These are phyloP conservation scores for Thaumatotibia leucotreta DNA, from an alignment of 1,140 invertebrate species.

Conservation along the genomic window DNA sequence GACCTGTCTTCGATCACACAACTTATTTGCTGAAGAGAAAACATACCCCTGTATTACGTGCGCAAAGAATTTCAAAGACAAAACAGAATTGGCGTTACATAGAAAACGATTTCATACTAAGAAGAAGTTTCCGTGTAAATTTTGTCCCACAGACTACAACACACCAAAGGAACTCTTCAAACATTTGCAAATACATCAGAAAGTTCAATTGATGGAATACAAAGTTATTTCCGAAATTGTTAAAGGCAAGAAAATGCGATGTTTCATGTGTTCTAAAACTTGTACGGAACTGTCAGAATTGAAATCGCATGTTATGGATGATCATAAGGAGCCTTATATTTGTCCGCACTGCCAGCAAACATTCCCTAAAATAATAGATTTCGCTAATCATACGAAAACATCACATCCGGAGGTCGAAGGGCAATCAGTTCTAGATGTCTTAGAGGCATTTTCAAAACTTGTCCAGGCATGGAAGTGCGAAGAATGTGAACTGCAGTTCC, in stretches of 20 bases:
- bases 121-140: constrained; percentile 65
- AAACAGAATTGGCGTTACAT: constrained; percentile 49
- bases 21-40: constrained; percentile 32
- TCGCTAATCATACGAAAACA: constrained; percentile 58
- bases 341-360: constrained; percentile 53
- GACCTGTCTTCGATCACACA: constrained; percentile 57
- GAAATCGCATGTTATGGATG: constrained; percentile 59
- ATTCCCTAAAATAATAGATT: constrained; percentile 62
- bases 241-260: constrained; percentile 56
- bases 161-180: constrained; percentile 62
- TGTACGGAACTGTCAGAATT: constrained; percentile 53
- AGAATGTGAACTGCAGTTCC: constrained; percentile 62
- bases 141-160: constrained; percentile 63
- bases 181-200: constrained; percentile 62
- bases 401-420: constrained; percentile 59
- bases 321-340: constrained; percentile 57
- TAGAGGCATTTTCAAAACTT: constrained; percentile 62
- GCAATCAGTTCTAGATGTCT: constrained; percentile 57
- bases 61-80: constrained; percentile 51
- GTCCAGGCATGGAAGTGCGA: constrained; percentile 68
- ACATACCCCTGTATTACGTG: constrained; percentile 49
- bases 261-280: constrained; percentile 59
- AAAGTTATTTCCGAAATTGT: constrained; percentile 65
- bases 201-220: constrained; percentile 65
- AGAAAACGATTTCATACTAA: constrained; percentile 43